Evolutionary conservation across 2,797 vertebrate species (phyloP), one percentile per base, ranked within the genome.

Genomic region (Anguilla pacifica): DNA sequence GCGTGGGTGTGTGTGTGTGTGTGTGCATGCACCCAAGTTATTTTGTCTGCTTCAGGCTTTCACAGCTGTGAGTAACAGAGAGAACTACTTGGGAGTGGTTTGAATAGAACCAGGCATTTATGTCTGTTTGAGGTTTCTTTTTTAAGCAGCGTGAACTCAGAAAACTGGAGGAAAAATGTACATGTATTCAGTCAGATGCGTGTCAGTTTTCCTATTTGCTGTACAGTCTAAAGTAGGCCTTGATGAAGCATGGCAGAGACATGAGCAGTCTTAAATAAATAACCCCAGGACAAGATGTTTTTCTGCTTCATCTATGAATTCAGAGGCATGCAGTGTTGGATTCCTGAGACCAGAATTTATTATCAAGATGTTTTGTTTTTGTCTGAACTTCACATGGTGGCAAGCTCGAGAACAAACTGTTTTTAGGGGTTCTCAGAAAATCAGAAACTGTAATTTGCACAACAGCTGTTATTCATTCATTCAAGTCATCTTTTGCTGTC

Each of bases 331-430:
- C 84, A 87, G 77, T 82, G 59, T 83, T 83, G 81, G 81, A 88
- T 89, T 91, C 86, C 88, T 85, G 81, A 57, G 87, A 31, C 46
- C 77, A 85, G 49, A 89, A 87, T 91, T 87, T 89, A 90, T 72
- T 61, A 22, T 67, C 39, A 13, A 53, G 10, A 2, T 64, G 31
- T 74, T 88, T 84, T 89, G 85, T 87, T 91, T 89, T 89, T 55
- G 85, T 86, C 87, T 88, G 70, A 72, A 51, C 43, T 35, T 87
- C 72, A 87, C 72, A 51, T 84, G 59, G 46, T 89, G 82, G 82
- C 51, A 84, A 28, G 51, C 22, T 28, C 10, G 82, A 84, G 82
- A 55, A 57, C 82, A 55, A 55, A 31, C n/a, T 55, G 53, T 84
- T 55, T 84, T 57, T 43, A n/a, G 10, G 13, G 82, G 22, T 57